Evolutionary conservation across 2,113 vertebrate species (phyloP).

Genomic region (Bujurquina vittata): DNA sequence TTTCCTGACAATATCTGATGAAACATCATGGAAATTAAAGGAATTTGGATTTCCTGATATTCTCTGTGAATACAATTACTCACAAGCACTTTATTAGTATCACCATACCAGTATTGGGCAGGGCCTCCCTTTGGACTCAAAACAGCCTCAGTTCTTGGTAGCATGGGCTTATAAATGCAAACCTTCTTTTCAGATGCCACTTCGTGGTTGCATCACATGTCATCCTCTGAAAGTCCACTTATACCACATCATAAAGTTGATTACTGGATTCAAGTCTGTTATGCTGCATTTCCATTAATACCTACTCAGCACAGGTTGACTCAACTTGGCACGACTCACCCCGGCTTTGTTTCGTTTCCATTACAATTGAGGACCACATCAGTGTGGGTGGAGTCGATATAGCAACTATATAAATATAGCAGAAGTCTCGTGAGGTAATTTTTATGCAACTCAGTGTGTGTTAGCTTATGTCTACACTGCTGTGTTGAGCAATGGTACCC

Average conservation of each 20-base stretch:
- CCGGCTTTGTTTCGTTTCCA: no score
- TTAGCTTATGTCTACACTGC: no score
- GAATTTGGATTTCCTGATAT: not conserved
- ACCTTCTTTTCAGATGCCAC: not conserved
- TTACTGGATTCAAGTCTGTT: not conserved
- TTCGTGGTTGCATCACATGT: not conserved
- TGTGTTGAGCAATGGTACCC: no score
- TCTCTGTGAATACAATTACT: not conserved
- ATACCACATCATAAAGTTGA: not conserved
- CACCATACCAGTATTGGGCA: not conserved
- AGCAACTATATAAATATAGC: no score
- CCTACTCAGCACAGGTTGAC: no score
- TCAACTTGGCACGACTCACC: no score
- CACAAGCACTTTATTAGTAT: not conserved
- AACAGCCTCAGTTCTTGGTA: not conserved
- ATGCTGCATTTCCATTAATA: no score
- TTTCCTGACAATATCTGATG: not conserved
- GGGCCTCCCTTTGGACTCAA: rapidly evolving
- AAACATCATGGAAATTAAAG: not conserved
- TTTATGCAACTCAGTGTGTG: no score
- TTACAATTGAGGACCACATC: no score
- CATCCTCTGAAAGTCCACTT: not conserved
- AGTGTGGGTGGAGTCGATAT: no score
- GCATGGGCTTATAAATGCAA: not conserved
- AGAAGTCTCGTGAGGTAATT: no score